phyloP scores from a whole-genome alignment of 2,797 vertebrate species.

The Sciaenops ocellatus region DNA sequence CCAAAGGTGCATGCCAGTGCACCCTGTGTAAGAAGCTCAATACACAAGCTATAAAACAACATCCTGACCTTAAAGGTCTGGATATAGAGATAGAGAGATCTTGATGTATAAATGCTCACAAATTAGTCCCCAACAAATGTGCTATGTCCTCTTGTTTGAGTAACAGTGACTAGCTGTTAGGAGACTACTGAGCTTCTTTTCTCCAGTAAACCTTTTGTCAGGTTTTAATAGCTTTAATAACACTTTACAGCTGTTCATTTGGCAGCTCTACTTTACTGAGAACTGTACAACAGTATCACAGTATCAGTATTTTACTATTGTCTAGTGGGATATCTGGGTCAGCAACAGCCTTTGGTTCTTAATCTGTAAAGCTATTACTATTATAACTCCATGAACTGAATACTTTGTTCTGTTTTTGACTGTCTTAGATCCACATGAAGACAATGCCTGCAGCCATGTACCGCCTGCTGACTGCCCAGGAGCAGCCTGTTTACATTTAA shows the following conservation, averaged over 20 bases:
- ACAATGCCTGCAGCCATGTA: constrained; percentile 99
- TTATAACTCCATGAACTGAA: neutral
- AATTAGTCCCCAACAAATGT: no score
- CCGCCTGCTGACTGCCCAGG: constrained; percentile 97
- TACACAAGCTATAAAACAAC: neutral
- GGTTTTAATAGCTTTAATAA: neutral
- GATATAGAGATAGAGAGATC: no score
- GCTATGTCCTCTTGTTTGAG: no score
- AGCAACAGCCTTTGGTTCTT: neutral
- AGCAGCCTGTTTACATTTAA: constrained; percentile 88
- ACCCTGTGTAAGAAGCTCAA: constrained; percentile 2
- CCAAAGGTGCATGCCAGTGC: constrained; percentile 5
- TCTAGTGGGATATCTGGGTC: neutral
- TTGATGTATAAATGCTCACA: no score
- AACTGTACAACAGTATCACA: no score
- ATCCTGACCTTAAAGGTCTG: neutral
- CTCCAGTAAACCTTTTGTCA: neutral
- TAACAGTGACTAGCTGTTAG: neutral
- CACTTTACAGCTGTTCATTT: neutral
- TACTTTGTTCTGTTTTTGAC: constrained; percentile 33
- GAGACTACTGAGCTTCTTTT: neutral
- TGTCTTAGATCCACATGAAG: constrained; percentile 96
- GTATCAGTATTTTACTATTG: no score
- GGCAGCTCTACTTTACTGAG: neutral
- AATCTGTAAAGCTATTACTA: neutral